Evolutionary conservation across 2,888 invertebrate species (phyloP), one percentile per base, ranked within the genome.

Genomic region (Sturmia bella): DNA sequence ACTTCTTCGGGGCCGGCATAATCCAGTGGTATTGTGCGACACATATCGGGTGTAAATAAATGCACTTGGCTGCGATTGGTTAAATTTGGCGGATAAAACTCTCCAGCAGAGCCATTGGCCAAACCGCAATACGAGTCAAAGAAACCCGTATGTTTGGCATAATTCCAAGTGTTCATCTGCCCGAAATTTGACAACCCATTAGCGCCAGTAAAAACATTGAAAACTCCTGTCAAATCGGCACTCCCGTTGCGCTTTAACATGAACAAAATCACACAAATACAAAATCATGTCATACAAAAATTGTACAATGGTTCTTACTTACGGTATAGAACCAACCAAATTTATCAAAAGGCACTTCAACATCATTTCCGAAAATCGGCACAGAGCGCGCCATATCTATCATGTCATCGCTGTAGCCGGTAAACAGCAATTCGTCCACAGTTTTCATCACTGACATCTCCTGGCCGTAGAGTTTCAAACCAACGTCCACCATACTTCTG

Each of bases 311-410:
- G 6, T 15, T n/a, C 13, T 45, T 15, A 32, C 85, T 86, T 89
- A 94, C 94, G 86, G 91, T 92, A 85, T 96, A 97, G 91, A 98
- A 97, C 94, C 97, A 95, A 12, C 96, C 98, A 88, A 98, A 97
- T 87, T 93, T 93, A 87, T 97, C 97, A 82, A 94, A 94, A 0
- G 93, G 93, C 0, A 93, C 93, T 0, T 93, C 92, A 0, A 93
- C 92, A 87, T 93, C 90, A 39, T 87, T 88, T 0, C 92, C 91
- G 24, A 93, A 92, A 0, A 93, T 88, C 1, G 94, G 93, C 72
- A 94, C 87, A 83, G 92, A 92, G 83, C 92, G 92, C 0, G 94
- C 95, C 80, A 95, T 89, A 45, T 93, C 93, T 74, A 97, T 92
- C 66, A 97, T 89, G 0, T 93, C 91, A 88, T 97, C 97, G 0